Base-by-base conservation (phyloP, 2,797 vertebrate species). In the Periophthalmus magnuspinnatus region DNA sequence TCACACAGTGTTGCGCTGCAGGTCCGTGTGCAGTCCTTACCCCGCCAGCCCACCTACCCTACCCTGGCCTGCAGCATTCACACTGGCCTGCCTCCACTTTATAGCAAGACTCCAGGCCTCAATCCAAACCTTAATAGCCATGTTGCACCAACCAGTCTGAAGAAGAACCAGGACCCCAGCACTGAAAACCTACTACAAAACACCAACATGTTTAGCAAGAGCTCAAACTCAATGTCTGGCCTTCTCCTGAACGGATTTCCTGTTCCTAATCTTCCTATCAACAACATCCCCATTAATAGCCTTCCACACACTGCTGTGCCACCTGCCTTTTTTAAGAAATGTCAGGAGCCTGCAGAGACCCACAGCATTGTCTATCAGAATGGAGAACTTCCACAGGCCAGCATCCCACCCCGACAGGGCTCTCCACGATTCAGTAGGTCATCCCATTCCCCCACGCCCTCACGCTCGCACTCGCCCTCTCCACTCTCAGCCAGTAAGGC, bases 1-100 rank as follows among this genome's bases (percentile, higher is more conserved):
- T 98, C 98, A 78, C 96, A 98, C 90, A 98, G 94, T 3, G 95
- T 98, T 77, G 97, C 97, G 70, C 95, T 99, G 92, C 97, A 95
- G 91, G 96, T 99, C 79, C 96, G 93, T 0, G 97, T 99, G 68
- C 97, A 99, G 92, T 99, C 98, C 8, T 90, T 99, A 77, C 98
- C 98, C 61, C 94, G 97, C 87, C 97, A 99, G 74, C 97, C 97
- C 10, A 96, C 94, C 86, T 99, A 98, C 80, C 98, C 98, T 5
- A 93, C 95, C 75, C 72, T 99, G 80, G 95, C 95, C 48, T 99
- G 98, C 81, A 99, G 97, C 92, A 98, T 99, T 86, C 98, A 99
- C 68, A 94, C 95, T 28, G 95, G 88, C 64, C 81, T 91, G 72
- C 85, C 91, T 56, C 88, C 90, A 0, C 91, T 93, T 11, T 89